Evolutionary conservation across 2,113 vertebrate genomes (phyloP).

Genomic region (Nansenia antarctica): DNA sequence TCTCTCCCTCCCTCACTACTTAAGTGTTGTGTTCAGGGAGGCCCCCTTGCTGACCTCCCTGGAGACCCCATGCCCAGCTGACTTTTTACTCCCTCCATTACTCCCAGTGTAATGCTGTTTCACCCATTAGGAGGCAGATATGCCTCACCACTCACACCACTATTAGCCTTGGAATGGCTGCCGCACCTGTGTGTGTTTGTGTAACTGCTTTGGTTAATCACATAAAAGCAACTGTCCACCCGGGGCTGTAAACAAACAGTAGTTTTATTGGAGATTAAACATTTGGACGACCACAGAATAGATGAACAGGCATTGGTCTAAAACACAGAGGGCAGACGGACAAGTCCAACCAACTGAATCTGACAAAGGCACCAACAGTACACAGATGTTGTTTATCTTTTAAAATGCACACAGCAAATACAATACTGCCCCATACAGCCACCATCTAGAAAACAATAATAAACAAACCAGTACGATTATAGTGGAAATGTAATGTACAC

Average conservation of each 20-base stretch:
- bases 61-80: not conserved
- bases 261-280: slow-evolving; percentile 70
- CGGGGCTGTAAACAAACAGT: slow-evolving; percentile 62
- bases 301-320: slow-evolving; percentile 66
- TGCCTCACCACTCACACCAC: not conserved
- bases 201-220: slow-evolving; percentile 29
- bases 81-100: not conserved
- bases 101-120: not conserved
- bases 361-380: slow-evolving; percentile 70
- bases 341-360: slow-evolving; percentile 63
- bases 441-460: slow-evolving; percentile 36
- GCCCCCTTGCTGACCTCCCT: not conserved
- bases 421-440: slow-evolving; percentile 48
- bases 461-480: slow-evolving; percentile 10
- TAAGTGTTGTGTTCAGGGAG: too few relatives aligned
- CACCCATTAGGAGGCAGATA: not conserved
- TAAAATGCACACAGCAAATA: slow-evolving; percentile 60
- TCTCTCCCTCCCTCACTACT: not conserved
- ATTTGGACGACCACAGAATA: slow-evolving; percentile 66
- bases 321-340: too few relatives aligned
- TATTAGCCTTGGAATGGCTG: not conserved
- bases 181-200: not conserved
- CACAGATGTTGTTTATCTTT: slow-evolving; percentile 58
- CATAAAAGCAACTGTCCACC: slow-evolving; percentile 26
- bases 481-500: slow-evolving; percentile 49